Evolutionary conservation across 30 jellyfish, hydroid and myxozoan genomes (phyloP), one percentile per base, ranked within the genome.

Genomic region (Hydra vulgaris): DNA sequence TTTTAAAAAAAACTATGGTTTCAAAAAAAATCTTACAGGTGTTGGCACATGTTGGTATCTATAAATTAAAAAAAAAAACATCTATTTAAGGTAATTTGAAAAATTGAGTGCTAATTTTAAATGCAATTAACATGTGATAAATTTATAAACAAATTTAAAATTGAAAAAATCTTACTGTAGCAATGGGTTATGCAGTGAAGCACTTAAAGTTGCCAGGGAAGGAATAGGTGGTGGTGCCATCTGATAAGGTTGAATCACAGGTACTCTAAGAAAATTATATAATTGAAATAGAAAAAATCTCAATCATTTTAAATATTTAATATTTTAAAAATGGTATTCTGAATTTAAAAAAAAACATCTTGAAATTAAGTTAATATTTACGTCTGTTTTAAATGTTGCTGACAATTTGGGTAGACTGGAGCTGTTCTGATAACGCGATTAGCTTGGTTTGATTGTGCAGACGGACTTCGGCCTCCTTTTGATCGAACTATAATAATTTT

Each of bases 11-110:
- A 20, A 73, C 72, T 73, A 8, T 73, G 23, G 23, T 17, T 18
- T 17, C 18, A 71, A 1, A 75, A 0, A 7, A 0, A 5, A 23
- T 25, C 83, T 75, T 75, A 75, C 83, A 12, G 83, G 83, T 24
- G 83, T 75, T 26, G 83, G 83, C 21, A 75, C 24, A 70, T 70
- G 56, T 17, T 67, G 23, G 24, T 25, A 0, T 53, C 83, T 75
- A 26, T 4, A 75, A 73, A 3, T 73, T 15, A 70, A 70, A 7
- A 25, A 21, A 70, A 70, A 25, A 25, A 70, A 7, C 0, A 7
- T 70, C 27, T 70, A 70, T 22, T 70, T 70, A 70, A 0, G 0
- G 25, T 0, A 16, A 0, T 70, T 22, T 70, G 76, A 22, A 70
- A 18, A 0, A 16, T 7, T 70, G 27, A 0, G 0, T 18, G n/a